A percentile compares a stretch with the other conserved stretches of the same genome.
Conservation (phyloP, 2,797 vertebrate species). For the Heliangelus exortis region DNA sequence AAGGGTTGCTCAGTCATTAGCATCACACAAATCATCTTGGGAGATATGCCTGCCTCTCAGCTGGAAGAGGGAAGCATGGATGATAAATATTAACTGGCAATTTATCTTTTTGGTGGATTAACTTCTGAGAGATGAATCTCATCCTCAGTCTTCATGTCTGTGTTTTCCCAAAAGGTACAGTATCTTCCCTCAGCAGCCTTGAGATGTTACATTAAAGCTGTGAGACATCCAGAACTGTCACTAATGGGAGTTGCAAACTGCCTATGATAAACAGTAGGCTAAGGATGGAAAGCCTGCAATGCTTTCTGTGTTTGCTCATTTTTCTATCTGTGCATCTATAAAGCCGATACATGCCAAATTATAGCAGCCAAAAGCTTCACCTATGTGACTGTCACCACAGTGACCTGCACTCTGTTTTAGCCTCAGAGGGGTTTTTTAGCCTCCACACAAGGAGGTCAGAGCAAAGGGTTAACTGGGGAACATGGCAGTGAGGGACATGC, state of each 20-base stretch:
- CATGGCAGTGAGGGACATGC: rapidly evolving
- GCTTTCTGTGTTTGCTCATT: neutral
- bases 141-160: neutral
- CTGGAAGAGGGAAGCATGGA: neutral
- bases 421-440: neutral
- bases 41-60: neutral
- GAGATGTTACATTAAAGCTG: neutral
- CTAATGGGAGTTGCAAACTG: neutral
- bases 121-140: neutral
- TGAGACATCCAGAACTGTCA: neutral
- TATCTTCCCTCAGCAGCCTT: neutral
- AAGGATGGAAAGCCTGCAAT: neutral
- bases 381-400: neutral
- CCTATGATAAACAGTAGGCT: neutral
- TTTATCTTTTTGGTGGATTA: constrained; percentile 5
- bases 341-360: neutral
- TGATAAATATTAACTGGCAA: neutral
- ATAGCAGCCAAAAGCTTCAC: neutral
- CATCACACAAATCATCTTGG: neutral
- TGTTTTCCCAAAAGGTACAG: neutral
- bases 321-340: neutral
- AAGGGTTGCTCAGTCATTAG: neutral
- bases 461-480: constrained; percentile 10
- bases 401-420: neutral
- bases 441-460: neutral